Evolutionary conservation across 2,888 invertebrate species (phyloP), one percentile per base, ranked within the genome.

Genomic region (Sarcophaga variegata): DNA sequence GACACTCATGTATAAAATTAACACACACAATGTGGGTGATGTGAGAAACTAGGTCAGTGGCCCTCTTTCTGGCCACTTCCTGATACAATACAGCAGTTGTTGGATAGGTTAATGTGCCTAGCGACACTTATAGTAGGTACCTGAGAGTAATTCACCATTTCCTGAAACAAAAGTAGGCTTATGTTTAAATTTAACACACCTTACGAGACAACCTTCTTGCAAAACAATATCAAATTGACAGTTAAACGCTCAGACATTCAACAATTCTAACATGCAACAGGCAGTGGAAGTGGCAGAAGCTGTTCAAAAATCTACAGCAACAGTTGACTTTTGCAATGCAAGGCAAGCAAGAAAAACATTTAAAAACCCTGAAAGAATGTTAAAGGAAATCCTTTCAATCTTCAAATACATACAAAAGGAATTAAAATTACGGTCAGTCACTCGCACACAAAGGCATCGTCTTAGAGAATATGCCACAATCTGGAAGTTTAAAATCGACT

Each of bases 381-480:
- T 63, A 67, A 64, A 86, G 86, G 76, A 86, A 80, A 83, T 86
- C 86, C 83, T 83, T 77, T 69, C 72, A 86, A 74, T 83, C 70
- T 83, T 76, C 70, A 75, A 76, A 70, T 2, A 70, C 79, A 75
- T 70, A 64, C 59, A 71, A 70, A 69, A 37, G 8, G 6, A 37
- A 27, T 27, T 27, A 27, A 27, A 27, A 64, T 37, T n/a, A n/a
- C n/a, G n/a, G n/a, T n/a, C n/a, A n/a, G n/a, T n/a, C n/a, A 22
- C 76, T 59, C 37, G 59, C 81, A 70, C 75, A 63, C 22, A 45
- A 37, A 37, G 8, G 0, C 37, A 37, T 37, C 12, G n/a, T 20
- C 2, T 59, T 59, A 59, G 59, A n/a, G n/a, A 71, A 45, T 25
- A 22, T 59, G 54, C 59, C 45, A 45, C 59, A 64, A 59, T 27